Evolutionary conservation across 1,140 invertebrate genomes (phyloP).

Genomic region (Dinothrombium tinctorium): DNA sequence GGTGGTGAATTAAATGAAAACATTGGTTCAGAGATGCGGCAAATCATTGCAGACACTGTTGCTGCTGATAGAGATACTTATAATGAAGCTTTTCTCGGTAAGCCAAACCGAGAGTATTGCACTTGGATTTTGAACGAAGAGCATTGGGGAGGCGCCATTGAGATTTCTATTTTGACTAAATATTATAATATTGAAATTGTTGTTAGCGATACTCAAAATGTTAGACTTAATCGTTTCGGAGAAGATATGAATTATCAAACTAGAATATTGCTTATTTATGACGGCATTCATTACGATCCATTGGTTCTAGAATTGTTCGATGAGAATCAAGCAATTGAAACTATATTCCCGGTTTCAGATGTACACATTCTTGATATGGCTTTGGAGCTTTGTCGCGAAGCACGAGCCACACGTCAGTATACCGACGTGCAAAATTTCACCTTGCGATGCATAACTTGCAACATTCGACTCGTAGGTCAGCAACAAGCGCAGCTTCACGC

Average conservation of each 20-base stretch:
- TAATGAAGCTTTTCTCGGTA: conserved; percentile 56
- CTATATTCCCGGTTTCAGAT: conserved; percentile 53
- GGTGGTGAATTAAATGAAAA: conserved; percentile 48
- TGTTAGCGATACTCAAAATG: conserved; percentile 71
- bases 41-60: conserved; percentile 63
- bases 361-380: conserved; percentile 43
- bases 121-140: conserved; percentile 44
- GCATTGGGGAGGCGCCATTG: conserved; percentile 85
- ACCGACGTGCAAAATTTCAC: conserved; percentile 70
- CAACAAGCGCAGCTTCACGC: conserved; percentile 57
- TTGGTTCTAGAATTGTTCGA: conserved; percentile 50
- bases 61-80: conserved; percentile 46
- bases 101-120: conserved; percentile 61
- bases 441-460: conserved; percentile 53
- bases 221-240: conserved; percentile 72
- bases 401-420: conserved; percentile 58
- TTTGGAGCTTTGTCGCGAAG: conserved; percentile 55
- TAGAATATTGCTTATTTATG: conserved; percentile 64
- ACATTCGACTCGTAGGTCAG: conserved; percentile 44
- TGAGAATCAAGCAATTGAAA: conserved; percentile 27
- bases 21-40: conserved; percentile 43
- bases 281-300: conserved; percentile 90
- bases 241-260: conserved; percentile 65
- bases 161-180: conserved; percentile 62
- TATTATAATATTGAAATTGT: conserved; percentile 77